A percentile compares a stretch with the other conserved stretches of the same genome.
Conservation (phyloP, 2,888 invertebrate genomes). For the Scelioninae gen. 1 region DNA sequence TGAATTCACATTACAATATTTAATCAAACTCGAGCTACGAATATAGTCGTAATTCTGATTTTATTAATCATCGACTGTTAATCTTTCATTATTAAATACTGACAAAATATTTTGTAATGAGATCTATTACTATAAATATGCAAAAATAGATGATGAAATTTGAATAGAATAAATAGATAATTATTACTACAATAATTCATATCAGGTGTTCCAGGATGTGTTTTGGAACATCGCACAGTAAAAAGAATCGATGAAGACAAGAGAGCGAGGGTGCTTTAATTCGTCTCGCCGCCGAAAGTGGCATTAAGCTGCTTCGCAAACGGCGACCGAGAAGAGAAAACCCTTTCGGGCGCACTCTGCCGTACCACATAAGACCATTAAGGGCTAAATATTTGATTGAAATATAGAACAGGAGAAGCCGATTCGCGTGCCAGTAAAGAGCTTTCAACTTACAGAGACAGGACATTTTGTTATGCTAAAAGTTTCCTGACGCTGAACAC, state of each 20-base stretch:
- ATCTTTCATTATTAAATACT: too few relatives aligned
- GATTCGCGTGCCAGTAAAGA: constrained; percentile 79
- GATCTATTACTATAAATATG: background rate
- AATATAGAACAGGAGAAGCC: constrained; percentile 76
- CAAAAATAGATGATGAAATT: background rate
- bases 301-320: constrained; percentile 75
- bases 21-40: too few relatives aligned
- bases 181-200: constrained; percentile 38
- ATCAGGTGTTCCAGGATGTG: constrained; percentile 41
- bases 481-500: constrained; percentile 57
- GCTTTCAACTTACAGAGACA: constrained; percentile 66
- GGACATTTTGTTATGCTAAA: constrained; percentile 60
- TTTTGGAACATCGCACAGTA: constrained; percentile 46
- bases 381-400: constrained; percentile 81
- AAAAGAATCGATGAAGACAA: constrained; percentile 62
- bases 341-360: constrained; percentile 74
- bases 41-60: too few relatives aligned
- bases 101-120: too few relatives aligned
- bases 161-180: background rate
- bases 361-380: constrained; percentile 78
- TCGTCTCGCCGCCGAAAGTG: constrained; percentile 76
- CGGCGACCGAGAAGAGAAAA: constrained; percentile 70
- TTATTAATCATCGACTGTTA: too few relatives aligned
- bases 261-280: constrained; percentile 74
- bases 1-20: too few relatives aligned